Conservation (phyloP, 2,888 invertebrate genomes). For the Dicroscelio sp. region DNA sequence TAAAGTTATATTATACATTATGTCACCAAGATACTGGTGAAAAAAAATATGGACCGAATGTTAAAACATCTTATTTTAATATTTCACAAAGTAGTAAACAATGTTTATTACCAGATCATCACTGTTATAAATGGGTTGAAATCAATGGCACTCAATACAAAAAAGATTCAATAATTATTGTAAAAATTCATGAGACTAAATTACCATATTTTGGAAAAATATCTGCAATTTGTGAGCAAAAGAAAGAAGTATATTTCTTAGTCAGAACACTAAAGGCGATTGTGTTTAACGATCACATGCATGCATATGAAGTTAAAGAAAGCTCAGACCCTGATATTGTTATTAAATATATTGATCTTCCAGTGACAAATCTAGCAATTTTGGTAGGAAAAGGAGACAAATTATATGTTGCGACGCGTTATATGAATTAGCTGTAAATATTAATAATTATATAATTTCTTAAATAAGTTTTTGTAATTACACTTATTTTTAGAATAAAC, state of each 20-base stretch:
- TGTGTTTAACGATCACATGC: conserved; percentile 1
- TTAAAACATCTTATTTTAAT: conserved; percentile 4
- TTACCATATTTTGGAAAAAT: conserved; percentile 29
- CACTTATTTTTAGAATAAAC: too few relatives aligned
- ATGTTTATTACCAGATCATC: neutral
- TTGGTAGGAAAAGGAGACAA: too few relatives aligned
- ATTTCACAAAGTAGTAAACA: neutral
- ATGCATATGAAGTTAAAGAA: conserved; percentile 16
- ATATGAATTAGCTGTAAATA: too few relatives aligned
- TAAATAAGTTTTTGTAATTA: too few relatives aligned
- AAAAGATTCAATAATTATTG: neutral
- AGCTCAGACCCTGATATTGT: too few relatives aligned
- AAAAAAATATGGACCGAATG: neutral
- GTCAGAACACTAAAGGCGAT: neutral
- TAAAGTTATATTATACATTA: conserved; percentile 13
- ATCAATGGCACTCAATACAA: conserved; percentile 26
- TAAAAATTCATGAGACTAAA: neutral
- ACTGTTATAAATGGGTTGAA: conserved; percentile 21
- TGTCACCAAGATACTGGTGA: neutral
- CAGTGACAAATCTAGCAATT: too few relatives aligned
- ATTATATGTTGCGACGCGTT: too few relatives aligned
- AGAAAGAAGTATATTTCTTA: neutral
- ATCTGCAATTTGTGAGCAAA: neutral
- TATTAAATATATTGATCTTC: too few relatives aligned
- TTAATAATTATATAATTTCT: too few relatives aligned